Base-by-base conservation (phyloP, 2,797 vertebrate species). In the Pterois miles region DNA sequence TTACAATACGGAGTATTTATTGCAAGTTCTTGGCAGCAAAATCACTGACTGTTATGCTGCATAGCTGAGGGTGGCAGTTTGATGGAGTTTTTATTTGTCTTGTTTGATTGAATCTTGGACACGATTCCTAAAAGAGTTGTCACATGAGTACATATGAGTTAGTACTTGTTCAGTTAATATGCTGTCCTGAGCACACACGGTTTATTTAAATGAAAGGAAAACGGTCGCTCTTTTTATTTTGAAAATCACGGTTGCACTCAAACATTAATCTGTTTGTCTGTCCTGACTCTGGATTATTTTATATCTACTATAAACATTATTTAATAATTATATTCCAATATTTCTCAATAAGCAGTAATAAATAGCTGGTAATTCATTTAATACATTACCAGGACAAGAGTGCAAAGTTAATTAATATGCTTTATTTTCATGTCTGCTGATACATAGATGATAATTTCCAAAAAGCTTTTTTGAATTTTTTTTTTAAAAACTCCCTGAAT, bases 181-280 rank as follows among this genome's bases (percentile, higher is more conserved):
- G 3, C 18, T 4, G 1, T 22, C 20, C 52, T 65, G 34, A 1
- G 27, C 31, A n/a, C 9, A 23, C 9, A 27, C 11, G 1, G 23
- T 29, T 67, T 59, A 48, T 82, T 78, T 46, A 70, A 36, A 46
- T 50, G 29, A 66, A 43, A n/a, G 22, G 2, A 57, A 68, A 76
- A 38, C 12, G 1, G 56, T 10, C 27, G 22, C 1, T 36, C 18
- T 16, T 27, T 58, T 43, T 65, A 2, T 22, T 10, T 4, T 7
- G 0, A 3, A 43, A 43, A 43, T 43, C 40, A 18, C 40, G 7
- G 16, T 18, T 0, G 4, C 40, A 43, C 18, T 0, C 4, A 16
- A 43, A 43, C 18, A 18, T 1, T 43, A 43, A 5, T 43, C 18
- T 43, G 40, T 43, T 43, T 43, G 40, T 6, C 40, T 18, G 40